Percentiles rank a stretch among this genome's conserved stretches.
Evolutionary conservation across 2,888 invertebrate genomes (phyloP).

Genomic region (Habroteleia sp.): DNA sequence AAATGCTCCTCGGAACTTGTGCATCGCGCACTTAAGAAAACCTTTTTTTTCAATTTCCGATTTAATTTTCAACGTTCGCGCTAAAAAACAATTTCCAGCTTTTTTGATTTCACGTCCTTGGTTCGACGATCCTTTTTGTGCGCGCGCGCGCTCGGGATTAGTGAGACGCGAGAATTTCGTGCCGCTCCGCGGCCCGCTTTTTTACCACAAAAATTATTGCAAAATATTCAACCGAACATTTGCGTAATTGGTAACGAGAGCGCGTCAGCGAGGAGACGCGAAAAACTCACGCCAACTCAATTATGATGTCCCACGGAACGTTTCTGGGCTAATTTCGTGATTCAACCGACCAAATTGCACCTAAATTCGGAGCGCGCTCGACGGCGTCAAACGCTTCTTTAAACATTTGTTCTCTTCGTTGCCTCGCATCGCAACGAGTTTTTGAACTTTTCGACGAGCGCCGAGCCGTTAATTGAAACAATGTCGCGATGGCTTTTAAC

Average conservation of each 20-base stretch:
- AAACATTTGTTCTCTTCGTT: constrained; percentile 49
- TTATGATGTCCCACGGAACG: constrained; percentile 38
- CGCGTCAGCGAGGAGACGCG: constrained; percentile 42
- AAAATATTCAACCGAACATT: constrained; percentile 10
- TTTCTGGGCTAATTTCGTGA: constrained; percentile 27
- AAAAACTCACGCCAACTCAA: constrained; percentile 47
- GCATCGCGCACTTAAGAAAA: constrained; percentile 7
- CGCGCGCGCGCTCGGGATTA: constrained; percentile 14
- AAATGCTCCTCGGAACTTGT: background rate
- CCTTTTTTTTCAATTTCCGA: constrained; percentile 28
- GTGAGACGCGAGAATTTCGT: no score
- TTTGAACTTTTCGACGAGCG: no score
- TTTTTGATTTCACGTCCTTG: background rate
- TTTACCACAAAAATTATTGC: background rate
- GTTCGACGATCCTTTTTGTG: constrained; percentile 1
- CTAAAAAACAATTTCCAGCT: constrained; percentile 4
- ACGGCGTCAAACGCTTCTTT: constrained; percentile 26
- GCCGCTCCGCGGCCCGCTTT: no score
- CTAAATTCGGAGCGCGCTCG: constrained; percentile 18
- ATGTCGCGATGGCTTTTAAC: no score
- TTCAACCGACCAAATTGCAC: constrained; percentile 25
- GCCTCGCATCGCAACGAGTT: constrained; percentile 26
- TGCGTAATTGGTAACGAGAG: constrained; percentile 45
- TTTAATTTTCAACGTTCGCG: constrained; percentile 16
- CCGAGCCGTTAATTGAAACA: constrained; percentile 33